phyloP scores from a whole-genome alignment of 2,113 vertebrate species.

The Indicator indicator region DNA sequence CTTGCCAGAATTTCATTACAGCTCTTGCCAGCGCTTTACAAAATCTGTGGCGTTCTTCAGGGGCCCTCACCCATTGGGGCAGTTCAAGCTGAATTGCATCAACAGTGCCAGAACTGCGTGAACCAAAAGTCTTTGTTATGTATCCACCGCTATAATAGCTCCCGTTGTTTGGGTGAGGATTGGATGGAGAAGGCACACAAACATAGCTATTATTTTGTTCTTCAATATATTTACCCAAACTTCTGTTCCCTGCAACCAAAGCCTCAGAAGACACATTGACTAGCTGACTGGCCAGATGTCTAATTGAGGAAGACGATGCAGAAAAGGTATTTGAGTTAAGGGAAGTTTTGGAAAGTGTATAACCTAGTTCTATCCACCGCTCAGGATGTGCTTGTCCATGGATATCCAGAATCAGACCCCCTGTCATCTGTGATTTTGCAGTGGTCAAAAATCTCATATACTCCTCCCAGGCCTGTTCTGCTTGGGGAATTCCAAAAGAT shows the following conservation, averaged over 20 bases:
- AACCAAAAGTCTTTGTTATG: constrained; percentile 59
- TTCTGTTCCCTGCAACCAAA: constrained; percentile 47
- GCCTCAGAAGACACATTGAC: constrained; percentile 21
- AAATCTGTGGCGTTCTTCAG: constrained; percentile 37
- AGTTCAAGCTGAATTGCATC: constrained; percentile 72
- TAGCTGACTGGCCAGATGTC: constrained; percentile 46
- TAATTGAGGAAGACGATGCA: background rate
- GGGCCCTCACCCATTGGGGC: constrained; percentile 53
- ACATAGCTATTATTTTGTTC: constrained; percentile 35
- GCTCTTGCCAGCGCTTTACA: constrained; percentile 60
- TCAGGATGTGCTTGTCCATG: constrained; percentile 66
- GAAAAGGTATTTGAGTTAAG: constrained; percentile 40
- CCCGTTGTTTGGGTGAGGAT: constrained; percentile 59
- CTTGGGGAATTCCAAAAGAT: constrained; percentile 44
- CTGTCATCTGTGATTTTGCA: constrained; percentile 41
- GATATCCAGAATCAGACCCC: constrained; percentile 62
- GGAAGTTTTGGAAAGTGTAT: constrained; percentile 51
- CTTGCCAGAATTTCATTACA: constrained; percentile 54
- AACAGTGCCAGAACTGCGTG: background rate
- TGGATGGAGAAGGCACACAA: constrained; percentile 67
- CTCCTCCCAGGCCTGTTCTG: constrained; percentile 64
- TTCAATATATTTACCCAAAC: constrained; percentile 58
- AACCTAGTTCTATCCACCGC: constrained; percentile 68
- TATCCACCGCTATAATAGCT: constrained; percentile 64
- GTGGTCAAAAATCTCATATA: constrained; percentile 62